A percentile compares a stretch with the other conserved stretches of the same genome.
Conservation (phyloP, 2,113 vertebrate species). For the Petaurus breviceps region DNA sequence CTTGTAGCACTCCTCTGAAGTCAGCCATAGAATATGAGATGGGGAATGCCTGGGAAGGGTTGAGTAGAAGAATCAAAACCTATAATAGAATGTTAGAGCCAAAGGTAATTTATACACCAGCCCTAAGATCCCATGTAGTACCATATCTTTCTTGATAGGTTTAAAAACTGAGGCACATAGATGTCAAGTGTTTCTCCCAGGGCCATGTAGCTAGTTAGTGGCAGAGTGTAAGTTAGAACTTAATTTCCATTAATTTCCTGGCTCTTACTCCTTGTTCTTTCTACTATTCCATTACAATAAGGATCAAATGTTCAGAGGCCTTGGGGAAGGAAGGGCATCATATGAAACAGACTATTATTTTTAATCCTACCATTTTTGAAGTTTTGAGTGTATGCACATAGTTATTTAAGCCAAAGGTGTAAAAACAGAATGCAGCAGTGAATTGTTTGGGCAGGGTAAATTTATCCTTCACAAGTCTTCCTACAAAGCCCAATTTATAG, state of each 20-base stretch:
- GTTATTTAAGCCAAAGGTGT: constrained; percentile 40
- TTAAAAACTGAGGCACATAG: not conserved
- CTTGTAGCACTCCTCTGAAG: not conserved
- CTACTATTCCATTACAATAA: not conserved
- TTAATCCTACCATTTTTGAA: constrained; percentile 24
- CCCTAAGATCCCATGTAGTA: not conserved
- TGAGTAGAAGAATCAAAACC: not conserved
- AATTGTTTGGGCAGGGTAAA: constrained; percentile 26
- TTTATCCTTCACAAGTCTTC: not conserved
- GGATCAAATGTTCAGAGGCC: not conserved
- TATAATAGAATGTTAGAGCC: not conserved
- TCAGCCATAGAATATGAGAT: not conserved
- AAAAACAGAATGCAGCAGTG: constrained; percentile 43
- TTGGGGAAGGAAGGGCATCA: constrained; percentile 38
- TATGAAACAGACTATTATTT: constrained; percentile 32
- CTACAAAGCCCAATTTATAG: not conserved
- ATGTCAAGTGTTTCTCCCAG: not conserved
- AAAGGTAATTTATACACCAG: not conserved
- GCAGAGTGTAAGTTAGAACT: not conserved
- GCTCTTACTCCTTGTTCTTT: not conserved
- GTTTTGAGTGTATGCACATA: constrained; percentile 51
- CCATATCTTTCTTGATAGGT: not conserved
- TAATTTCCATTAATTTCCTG: too few species aligned
- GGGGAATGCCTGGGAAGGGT: not conserved
- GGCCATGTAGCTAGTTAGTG: not conserved